Percentiles rank a stretch among this genome's conserved stretches.
phyloP scores from a whole-genome alignment of 2,888 invertebrate genomes.

The Tinea pellionella region DNA sequence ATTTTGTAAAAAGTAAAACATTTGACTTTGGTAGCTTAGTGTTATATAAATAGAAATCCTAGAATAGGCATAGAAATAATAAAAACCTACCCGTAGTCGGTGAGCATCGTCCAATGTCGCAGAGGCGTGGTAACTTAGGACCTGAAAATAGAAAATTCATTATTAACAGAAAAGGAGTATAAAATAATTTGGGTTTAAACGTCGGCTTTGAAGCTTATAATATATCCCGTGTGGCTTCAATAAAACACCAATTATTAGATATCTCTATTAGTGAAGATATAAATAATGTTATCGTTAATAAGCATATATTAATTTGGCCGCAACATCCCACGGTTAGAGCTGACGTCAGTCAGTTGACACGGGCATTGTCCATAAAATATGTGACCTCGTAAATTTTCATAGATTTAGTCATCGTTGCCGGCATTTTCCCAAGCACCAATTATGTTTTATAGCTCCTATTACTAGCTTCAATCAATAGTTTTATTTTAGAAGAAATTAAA shows the following conservation, averaged over 20 bases:
- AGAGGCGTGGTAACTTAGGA: slow-evolving; percentile 93
- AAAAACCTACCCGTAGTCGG: slow-evolving; percentile 79
- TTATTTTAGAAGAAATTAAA: not conserved
- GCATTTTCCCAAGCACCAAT: not conserved
- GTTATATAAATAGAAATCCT: too few relatives aligned
- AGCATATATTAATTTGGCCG: not conserved
- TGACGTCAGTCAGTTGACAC: not conserved
- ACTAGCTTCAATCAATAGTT: not conserved
- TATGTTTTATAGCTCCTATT: not conserved
- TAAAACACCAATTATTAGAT: not conserved
- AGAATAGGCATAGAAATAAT: not conserved
- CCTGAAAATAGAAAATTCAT: slow-evolving; percentile 40
- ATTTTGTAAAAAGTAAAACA: not conserved
- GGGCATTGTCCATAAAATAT: not conserved
- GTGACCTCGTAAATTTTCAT: not conserved
- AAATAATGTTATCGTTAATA: not conserved
- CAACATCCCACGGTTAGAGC: not conserved
- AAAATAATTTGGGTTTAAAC: too few relatives aligned
- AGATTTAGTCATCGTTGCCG: not conserved
- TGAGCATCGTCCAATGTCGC: slow-evolving; percentile 91
- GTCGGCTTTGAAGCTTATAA: too few relatives aligned
- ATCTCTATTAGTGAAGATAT: not conserved
- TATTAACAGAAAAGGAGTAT: too few relatives aligned
- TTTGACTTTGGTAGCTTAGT: not conserved
- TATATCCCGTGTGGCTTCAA: too few relatives aligned